Evolutionary conservation across 2,888 invertebrate species (phyloP), one percentile per base, ranked within the genome.

Genomic region (Patella ulyssiponensis): DNA sequence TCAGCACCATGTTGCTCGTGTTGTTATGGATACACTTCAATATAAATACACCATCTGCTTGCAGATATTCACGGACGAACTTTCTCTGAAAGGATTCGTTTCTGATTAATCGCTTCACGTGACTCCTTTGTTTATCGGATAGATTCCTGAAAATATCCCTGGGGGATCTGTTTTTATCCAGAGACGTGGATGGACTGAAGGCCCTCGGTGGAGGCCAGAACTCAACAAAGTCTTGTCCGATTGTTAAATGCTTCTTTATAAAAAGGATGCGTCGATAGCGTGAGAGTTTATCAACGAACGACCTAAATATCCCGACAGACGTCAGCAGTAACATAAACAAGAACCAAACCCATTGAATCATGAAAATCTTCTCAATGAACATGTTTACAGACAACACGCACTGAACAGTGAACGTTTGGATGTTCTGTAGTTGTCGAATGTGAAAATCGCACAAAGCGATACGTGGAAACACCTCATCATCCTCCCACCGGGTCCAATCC

Each of bases 291-390:
- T 74, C 74, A 9, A 23, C 17, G 56, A 70, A 52, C 75, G 69
- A 75, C 7, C 20, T n/a, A 4, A 69, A 33, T 3, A 69, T 20
- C 17, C 53, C 70, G 17, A 70, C 33, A 17, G 70, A 44, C 23
- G 86, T 86, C 1, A 83, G 79, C 33, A 81, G 72, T 75, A 85
- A 82, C 53, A 87, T 83, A 17, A 86, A 77, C 27, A 85, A 85
- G 51, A 86, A 83, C 85, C 86, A 86, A 77, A 86, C 86, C 87
- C 87, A 87, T 3, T 86, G 76, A 74, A 86, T 84, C 11, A 83
- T 82, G 78, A 86, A 87, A 73, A 87, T 86, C 80, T 87, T 87
- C 77, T 87, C 87, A 78, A 85, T 86, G 77, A 87, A 87, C 53
- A 87, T 78, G 70, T 87, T 87, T 69, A 86, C 86, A 0, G 87